Conservation (phyloP, 1,140 invertebrate species). For the Philopotamus ludificatus region DNA sequence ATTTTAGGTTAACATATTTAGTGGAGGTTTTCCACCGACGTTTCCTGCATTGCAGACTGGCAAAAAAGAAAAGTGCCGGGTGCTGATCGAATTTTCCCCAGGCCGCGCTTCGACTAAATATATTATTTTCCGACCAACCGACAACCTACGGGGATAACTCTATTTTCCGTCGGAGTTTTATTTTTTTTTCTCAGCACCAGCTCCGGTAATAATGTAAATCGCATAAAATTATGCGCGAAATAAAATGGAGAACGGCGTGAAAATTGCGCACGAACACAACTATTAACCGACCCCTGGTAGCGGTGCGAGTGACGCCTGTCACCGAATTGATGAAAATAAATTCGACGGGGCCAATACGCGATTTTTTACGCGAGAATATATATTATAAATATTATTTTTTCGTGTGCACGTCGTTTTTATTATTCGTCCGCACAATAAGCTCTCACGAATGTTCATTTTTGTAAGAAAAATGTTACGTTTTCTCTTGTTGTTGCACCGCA, state of each 20-base stretch:
- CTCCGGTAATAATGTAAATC: constrained; percentile 15
- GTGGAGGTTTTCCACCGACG: constrained; percentile 7
- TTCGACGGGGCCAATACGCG: too few relatives aligned
- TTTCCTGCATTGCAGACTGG: not conserved
- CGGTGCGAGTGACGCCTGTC: too few relatives aligned
- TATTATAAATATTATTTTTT: too few relatives aligned
- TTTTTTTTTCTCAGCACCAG: not conserved
- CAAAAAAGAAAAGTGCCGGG: constrained; percentile 17
- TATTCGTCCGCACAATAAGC: too few relatives aligned
- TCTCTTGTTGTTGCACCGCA: constrained; percentile 8
- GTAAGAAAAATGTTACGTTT: not conserved
- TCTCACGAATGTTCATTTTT: not conserved
- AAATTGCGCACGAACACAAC: not conserved
- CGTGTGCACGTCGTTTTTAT: too few relatives aligned
- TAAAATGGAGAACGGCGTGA: not conserved
- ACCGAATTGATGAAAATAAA: too few relatives aligned
- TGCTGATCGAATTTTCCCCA: constrained; percentile 38
- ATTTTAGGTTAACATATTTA: constrained; percentile 15
- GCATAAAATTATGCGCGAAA: not conserved
- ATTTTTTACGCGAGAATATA: too few relatives aligned
- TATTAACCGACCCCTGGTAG: not conserved
- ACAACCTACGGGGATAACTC: constrained; percentile 37
- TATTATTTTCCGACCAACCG: constrained; percentile 40
- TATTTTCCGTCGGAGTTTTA: constrained; percentile 29
- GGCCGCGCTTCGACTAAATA: constrained; percentile 34